Conservation (phyloP, 2,797 vertebrate species). For the Hemitrygon akajei region DNA sequence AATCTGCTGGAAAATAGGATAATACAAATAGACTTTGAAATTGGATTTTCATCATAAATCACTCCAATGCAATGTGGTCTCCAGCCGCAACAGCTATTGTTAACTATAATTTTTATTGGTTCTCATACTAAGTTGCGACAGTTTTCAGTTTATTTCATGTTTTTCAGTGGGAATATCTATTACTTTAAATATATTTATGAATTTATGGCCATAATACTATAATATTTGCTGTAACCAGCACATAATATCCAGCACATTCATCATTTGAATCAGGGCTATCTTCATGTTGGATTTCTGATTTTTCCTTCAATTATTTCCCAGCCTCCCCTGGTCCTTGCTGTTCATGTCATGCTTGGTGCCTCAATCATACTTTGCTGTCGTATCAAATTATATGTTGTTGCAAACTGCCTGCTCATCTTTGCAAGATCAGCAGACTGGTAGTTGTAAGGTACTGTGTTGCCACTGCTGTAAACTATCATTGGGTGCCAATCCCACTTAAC, state of each 20-base stretch:
- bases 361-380: background rate
- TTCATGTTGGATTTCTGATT: background rate
- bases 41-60: conserved; percentile 29
- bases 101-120: conserved; percentile 2
- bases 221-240: background rate
- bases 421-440: background rate
- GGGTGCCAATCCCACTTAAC: background rate
- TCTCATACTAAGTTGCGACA: background rate
- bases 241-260: background rate
- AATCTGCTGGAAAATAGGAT: conserved; percentile 25
- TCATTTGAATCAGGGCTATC: background rate
- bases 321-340: background rate
- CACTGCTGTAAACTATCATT: background rate
- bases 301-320: background rate
- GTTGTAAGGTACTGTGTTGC: background rate
- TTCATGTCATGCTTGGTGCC: background rate
- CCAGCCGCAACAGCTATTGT: background rate
- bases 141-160: background rate
- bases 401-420: background rate
- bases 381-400: background rate
- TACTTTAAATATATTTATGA: background rate
- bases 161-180: background rate
- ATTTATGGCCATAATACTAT: background rate
- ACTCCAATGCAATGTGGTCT: background rate
- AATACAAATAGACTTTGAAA: conserved; percentile 39